Conservation (phyloP, 2,797 vertebrate genomes). For the Enteromius thamalakanensis region DNA sequence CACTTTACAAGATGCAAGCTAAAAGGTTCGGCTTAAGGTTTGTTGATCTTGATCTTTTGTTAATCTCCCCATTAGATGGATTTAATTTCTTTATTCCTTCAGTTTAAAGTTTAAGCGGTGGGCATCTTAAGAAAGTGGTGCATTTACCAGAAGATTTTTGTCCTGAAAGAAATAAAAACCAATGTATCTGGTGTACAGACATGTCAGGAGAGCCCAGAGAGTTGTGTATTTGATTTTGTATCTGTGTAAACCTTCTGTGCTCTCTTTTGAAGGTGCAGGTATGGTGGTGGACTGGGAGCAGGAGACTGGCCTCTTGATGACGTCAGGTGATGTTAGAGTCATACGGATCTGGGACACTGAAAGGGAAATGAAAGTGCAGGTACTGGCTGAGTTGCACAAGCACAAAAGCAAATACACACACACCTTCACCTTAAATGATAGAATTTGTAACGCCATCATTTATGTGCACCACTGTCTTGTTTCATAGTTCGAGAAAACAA, state of each 20-base stretch:
- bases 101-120: neutral
- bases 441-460: neutral
- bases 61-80: neutral
- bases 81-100: neutral
- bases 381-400: slow-evolving; percentile 58
- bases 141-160: neutral
- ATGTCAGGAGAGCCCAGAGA: neutral
- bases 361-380: slow-evolving; percentile 97
- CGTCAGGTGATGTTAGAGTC: slow-evolving; percentile 92
- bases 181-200: neutral
- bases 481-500: neutral
- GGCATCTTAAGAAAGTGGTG: neutral
- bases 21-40: neutral
- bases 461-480: neutral
- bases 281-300: slow-evolving; percentile 99
- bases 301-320: slow-evolving; percentile 94
- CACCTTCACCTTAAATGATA: neutral
- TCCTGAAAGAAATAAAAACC: neutral
- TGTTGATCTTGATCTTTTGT: neutral
- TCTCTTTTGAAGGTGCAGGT: slow-evolving; percentile 83
- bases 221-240: neutral
- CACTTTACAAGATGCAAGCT: neutral
- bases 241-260: neutral
- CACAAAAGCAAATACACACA: neutral
- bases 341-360: slow-evolving; percentile 98